A percentile compares a stretch with the other conserved stretches of the same genome.
Evolutionary conservation across 1,140 invertebrate species (phyloP).

Genomic region (Drosophila sulfurigaster): DNA sequence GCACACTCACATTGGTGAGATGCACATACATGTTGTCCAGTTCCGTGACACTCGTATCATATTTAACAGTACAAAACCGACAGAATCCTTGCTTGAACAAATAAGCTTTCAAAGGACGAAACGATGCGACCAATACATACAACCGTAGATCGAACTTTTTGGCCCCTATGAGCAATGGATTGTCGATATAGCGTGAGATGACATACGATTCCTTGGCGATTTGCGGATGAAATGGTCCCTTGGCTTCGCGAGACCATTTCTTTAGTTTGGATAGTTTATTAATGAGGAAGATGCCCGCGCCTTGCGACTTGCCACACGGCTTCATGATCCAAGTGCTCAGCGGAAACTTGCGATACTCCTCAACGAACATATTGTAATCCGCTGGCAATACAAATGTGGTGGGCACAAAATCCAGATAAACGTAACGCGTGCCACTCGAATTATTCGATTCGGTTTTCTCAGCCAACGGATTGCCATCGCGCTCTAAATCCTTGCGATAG

Average conservation of each 20-base stretch:
- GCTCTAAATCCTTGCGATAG: constrained; percentile 95
- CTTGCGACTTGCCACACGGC: constrained; percentile 96
- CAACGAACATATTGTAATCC: constrained; percentile 98
- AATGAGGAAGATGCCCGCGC: constrained; percentile 94
- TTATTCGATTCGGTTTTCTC: constrained; percentile 88
- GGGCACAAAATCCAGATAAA: constrained; percentile 95
- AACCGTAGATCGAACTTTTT: constrained; percentile 95
- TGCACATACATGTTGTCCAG: constrained; percentile 95
- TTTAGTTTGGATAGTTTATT: constrained; percentile 95
- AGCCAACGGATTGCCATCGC: constrained; percentile 94
- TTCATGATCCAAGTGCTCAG: constrained; percentile 99
- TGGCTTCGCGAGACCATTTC: constrained; percentile 94
- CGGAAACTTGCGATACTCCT: constrained; percentile 96
- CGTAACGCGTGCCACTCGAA: constrained; percentile 90
- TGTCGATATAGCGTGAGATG: constrained; percentile 95
- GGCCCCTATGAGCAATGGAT: constrained; percentile 93
- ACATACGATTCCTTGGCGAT: constrained; percentile 94
- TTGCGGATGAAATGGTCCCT: constrained; percentile 92
- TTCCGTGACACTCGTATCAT: constrained; percentile 91
- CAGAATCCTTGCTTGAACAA: constrained; percentile 93
- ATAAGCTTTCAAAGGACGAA: constrained; percentile 92
- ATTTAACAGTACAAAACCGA: constrained; percentile 93
- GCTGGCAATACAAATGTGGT: constrained; percentile 96
- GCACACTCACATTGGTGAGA: constrained; percentile 94
- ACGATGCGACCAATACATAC: constrained; percentile 94